Base-by-base conservation (phyloP, 2,113 vertebrate species). In the Phalacrocorax aristotelis region DNA sequence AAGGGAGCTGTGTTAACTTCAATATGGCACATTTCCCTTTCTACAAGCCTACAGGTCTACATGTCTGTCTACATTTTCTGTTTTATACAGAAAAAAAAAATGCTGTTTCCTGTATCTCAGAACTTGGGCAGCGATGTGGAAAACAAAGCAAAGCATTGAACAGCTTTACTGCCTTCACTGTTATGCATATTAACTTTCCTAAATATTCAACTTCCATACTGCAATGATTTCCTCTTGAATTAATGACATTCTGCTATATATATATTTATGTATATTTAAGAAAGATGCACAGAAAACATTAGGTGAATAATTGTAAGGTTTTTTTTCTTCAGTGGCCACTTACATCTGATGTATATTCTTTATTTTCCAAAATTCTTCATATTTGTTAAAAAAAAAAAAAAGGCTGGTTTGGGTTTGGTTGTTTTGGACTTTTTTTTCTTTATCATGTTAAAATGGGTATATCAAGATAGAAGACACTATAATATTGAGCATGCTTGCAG, bases 91-190 rank as follows among this genome's bases (percentile, higher is more conserved):
- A 48, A 9, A 1, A 62, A 38, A 42, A 42, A 42, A 89, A 71
- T 15, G 26, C 14, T 70, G n/a, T 66, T 58, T 65, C 49, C 30
- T 77, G 8, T 46, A 11, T 13, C 23, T 81, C n/a, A 36, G n/a
- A 68, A 82, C 3, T 26, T 1, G 15, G 32, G 26, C 29, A 76
- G 25, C 0, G 2, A 30, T 9, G 19, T 8, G 7, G 13, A 87
- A 75, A 70, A 44, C 26, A 76, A 58, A 93, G 44, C 6, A 81
- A 93, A 91, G 15, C 22, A 44, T 12, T 65, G 57, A 83, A 82
- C 4, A 69, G 6, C 36, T 57, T 52, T 40, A 44, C 8, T 78
- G 9, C 16, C 9, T 62, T 70, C 36, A 15, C 16, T 83, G 16
- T 25, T 72, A 40, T 7, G 10, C 25, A 62, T 57, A 38, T 36